Evolutionary conservation across 2,113 vertebrate species (phyloP), one percentile per base, ranked within the genome.

Genomic region (Motacilla alba): DNA sequence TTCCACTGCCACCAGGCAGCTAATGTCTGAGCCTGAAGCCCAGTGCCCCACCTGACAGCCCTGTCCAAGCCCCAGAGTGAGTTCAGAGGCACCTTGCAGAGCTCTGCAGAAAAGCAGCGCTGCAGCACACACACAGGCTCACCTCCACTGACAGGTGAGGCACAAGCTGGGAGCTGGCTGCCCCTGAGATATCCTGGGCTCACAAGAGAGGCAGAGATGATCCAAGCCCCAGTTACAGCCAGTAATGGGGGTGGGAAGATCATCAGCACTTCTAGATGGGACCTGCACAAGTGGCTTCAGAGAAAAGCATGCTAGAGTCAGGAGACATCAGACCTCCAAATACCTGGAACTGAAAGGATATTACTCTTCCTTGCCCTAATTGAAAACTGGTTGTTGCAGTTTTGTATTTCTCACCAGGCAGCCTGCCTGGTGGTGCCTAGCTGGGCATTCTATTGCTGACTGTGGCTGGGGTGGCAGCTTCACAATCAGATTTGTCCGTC

Each of bases 161-260:
- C 67, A 52, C 17, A 28, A 43, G n/a, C 73, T 28, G 4, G 3
- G 8, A 72, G 24, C 7, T 56, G 35, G 7, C 53, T 26, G 12
- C 3, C 50, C 72, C 44, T 7, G 30, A n/a, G 43, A 43, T 4
- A 21, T 2, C 30, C 22, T 23, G 20, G 63, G 15, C 27, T 78
- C 11, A 0, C 4, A 31, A n/a, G 11, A 6, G 9, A 8, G 12
- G 56, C 26, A 31, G 4, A 17, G 46, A 33, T 23, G 50, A 11
- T 16, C 74, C 15, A 19, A 53, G 56, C 15, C 30, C 13, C n/a
- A 70, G 35, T 4, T 47, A 44, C 50, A 56, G 59, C 5, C 21
- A 15, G 7, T 26, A 31, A 66, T 2, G 4, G 12, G 13, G 10
- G 41, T 21, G 15, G 11, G 10, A 78, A 66, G 8, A 33, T 20